These are phyloP conservation scores for Drosophila rhopaloa DNA, from an alignment of 1,140 invertebrate genomes.

Conservation along the genomic window DNA sequence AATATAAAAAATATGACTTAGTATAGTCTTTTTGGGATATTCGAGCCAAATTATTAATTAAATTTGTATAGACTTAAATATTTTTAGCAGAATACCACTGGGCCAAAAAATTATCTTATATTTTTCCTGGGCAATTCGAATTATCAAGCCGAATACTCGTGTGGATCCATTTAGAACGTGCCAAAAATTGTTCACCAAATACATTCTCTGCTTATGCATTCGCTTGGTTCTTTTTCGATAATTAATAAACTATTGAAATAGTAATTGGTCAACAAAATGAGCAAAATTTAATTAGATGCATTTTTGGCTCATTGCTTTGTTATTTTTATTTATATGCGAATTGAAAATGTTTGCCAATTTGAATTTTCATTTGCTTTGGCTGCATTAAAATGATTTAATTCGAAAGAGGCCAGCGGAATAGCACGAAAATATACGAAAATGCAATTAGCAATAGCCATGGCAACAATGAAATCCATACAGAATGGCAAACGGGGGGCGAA, in stretches of 20 bases:
- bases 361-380: conserved; percentile 51
- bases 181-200: conserved; percentile 1
- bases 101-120: neutral
- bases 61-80: no score
- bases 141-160: neutral
- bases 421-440: conserved; percentile 59
- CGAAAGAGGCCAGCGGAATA: conserved; percentile 24
- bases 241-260: conserved; percentile 49
- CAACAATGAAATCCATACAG: conserved; percentile 41
- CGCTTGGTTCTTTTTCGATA: conserved; percentile 16
- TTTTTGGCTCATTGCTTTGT: conserved; percentile 47
- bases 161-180: neutral
- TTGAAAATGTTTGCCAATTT: conserved; percentile 41
- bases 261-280: conserved; percentile 42
- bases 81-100: no score
- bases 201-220: neutral
- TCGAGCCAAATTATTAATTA: no score
- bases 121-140: neutral
- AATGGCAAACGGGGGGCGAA: conserved; percentile 56
- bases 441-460: conserved; percentile 60
- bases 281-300: conserved; percentile 65
- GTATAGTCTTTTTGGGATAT: no score
- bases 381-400: conserved; percentile 70
- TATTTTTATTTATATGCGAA: conserved; percentile 44
- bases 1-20: no score